Base-by-base conservation (phyloP, 2,113 vertebrate genomes). In the Taxidea taxus region DNA sequence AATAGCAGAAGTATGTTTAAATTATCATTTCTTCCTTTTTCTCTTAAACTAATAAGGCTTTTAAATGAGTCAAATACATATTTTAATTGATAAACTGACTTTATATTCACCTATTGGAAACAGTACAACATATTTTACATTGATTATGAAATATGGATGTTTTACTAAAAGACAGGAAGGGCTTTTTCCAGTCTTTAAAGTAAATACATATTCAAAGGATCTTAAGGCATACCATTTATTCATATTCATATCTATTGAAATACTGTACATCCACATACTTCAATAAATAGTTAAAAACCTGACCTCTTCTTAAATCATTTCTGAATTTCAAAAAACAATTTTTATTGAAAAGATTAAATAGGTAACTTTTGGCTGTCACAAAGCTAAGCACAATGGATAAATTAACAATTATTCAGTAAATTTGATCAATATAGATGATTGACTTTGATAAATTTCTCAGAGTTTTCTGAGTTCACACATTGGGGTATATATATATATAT, bases 261-360 rank as follows among this genome's bases (percentile, higher is more conserved):
- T 98, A 97, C 96, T 98, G 96, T 98, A 98, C 97, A 97, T 96
- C 96, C 97, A 98, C 97, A 98, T 98, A 97, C 97, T 98, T 98
- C 97, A 98, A 98, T 98, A 98, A 98, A 97, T 98, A 97, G 95
- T 97, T 98, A 98, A 97, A 98, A 98, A 97, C 97, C 97, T 98
- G 97, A 98, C 97, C 94, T 98, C 93, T 97, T 97, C 96, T 97
- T 78, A 97, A 98, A 97, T 98, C 96, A 98, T 96, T 98, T 98
- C 95, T 98, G 97, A 95, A 97, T 95, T 97, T 97, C 97, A 97
- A 98, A 98, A 98, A 97, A 97, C 94, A 97, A 95, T 90, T 97
- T 97, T 96, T 96, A 97, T 95, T 97, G 96, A 97, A 97, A 97
- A 97, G 96, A 95, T 95, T 98, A 98, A 98, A 98, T 98, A 97